These are phyloP conservation scores for Euphydryas editha DNA, from an alignment of 2,888 invertebrate species.

Conservation along the genomic window DNA sequence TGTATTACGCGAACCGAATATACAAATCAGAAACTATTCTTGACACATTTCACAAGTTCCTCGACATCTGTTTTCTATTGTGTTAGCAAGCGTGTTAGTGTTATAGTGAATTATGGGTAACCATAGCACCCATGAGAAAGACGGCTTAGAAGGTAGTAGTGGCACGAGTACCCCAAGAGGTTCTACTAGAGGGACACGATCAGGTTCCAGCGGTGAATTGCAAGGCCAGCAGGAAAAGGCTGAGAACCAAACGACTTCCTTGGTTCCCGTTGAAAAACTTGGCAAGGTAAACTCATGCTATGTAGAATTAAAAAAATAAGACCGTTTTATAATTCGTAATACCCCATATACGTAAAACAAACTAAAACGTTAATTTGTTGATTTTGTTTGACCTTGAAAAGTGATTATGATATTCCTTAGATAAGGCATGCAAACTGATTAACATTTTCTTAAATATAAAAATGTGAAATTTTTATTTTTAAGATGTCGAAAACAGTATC, in stretches of 20 bases:
- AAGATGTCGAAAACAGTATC: neutral
- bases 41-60: neutral
- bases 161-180: slow-evolving; percentile 71
- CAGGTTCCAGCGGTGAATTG: slow-evolving; percentile 87
- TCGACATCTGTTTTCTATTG: slow-evolving; percentile 18
- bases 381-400: slow-evolving; percentile 43
- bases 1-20: slow-evolving; percentile 23
- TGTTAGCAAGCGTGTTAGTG: too few relatives aligned
- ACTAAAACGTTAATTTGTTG: slow-evolving; percentile 24
- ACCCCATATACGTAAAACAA: too few relatives aligned
- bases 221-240: slow-evolving; percentile 81
- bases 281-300: slow-evolving; percentile 84
- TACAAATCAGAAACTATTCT: slow-evolving; percentile 15
- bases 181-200: slow-evolving; percentile 75
- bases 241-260: slow-evolving; percentile 78
- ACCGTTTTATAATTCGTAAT: neutral
- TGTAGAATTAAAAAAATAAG: neutral
- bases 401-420: slow-evolving; percentile 25
- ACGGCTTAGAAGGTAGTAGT: slow-evolving; percentile 62
- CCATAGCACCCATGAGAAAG: slow-evolving; percentile 71
- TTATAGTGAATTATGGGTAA: slow-evolving; percentile 61
- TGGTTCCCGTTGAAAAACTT: slow-evolving; percentile 90
- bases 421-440: slow-evolving; percentile 28
- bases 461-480: neutral
- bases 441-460: neutral